Evolutionary conservation across 1,140 invertebrate genomes (phyloP).

Genomic region (Drosophila eugracilis): DNA sequence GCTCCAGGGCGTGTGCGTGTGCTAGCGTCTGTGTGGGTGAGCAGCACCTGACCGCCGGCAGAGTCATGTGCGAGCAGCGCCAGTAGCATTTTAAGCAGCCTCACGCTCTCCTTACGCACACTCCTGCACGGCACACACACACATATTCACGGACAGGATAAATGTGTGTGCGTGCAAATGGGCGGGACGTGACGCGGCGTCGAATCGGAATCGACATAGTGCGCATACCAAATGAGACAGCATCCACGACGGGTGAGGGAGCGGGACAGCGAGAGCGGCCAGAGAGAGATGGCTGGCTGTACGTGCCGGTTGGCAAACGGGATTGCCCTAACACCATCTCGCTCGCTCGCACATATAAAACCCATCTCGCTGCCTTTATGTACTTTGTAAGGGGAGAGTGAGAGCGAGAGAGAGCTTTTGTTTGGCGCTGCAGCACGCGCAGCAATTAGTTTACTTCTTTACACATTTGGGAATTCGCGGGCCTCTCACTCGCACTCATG

Average conservation of each 20-base stretch:
- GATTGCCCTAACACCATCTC: conserved; percentile 50
- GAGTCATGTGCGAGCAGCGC: conserved; percentile 81
- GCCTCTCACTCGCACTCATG: conserved; percentile 19
- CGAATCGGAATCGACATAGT: conserved; percentile 84
- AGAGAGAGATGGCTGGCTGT: conserved; percentile 29
- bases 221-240: conserved; percentile 83
- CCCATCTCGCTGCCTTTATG: conserved; percentile 50
- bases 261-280: conserved; percentile 33
- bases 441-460: conserved; percentile 84
- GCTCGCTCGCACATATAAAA: conserved; percentile 5
- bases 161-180: conserved; percentile 81
- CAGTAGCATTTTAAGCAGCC: conserved; percentile 85
- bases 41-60: conserved; percentile 76
- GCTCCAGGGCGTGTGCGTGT: conserved; percentile 12
- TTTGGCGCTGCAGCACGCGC: conserved; percentile 79
- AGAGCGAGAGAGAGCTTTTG: conserved; percentile 38
- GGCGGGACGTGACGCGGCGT: conserved; percentile 85
- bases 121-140: conserved; percentile 8
- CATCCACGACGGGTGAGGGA: conserved; percentile 10
- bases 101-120: conserved; percentile 75
- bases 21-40: conserved; percentile 41
- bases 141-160: conserved; percentile 24
- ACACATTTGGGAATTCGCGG: conserved; percentile 63
- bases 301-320: conserved; percentile 51
- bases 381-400: conserved; percentile 39